Percentiles rank a stretch among this genome's conserved stretches.
phyloP scores from a whole-genome alignment of 2,888 invertebrate genomes.

The Agonopterix heracliana region DNA sequence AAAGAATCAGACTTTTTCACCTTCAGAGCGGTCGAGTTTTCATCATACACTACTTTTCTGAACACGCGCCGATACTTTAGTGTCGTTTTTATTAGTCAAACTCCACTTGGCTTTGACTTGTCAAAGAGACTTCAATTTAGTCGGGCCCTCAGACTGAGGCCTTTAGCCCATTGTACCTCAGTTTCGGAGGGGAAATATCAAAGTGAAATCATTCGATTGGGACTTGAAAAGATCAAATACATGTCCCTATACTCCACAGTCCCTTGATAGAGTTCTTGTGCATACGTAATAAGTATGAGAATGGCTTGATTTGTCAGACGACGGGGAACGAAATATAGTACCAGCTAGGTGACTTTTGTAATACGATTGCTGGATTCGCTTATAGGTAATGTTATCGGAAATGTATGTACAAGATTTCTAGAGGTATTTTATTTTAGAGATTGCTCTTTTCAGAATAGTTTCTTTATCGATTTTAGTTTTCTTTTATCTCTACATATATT shows the following conservation, averaged over 20 bases:
- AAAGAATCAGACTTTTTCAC: no score
- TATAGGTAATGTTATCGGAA: not conserved
- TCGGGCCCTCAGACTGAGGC: conserved; percentile 29
- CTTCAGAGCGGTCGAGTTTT: no score
- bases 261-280: no score
- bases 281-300: no score
- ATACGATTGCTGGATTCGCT: conserved; percentile 4
- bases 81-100: conserved; percentile 19
- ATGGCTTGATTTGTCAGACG: no score
- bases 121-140: conserved; percentile 36
- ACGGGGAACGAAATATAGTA: conserved; percentile 24
- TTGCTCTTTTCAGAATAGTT: no score
- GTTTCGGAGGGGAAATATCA: conserved; percentile 54
- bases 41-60: no score
- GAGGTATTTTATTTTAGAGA: no score
- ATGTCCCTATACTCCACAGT: conserved; percentile 23
- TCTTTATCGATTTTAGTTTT: no score
- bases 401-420: not conserved
- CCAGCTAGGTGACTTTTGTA: conserved; percentile 38
- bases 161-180: conserved; percentile 45
- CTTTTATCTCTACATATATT: no score
- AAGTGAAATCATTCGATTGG: conserved; percentile 59
- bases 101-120: conserved; percentile 44
- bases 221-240: conserved; percentile 70
- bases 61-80: conserved; percentile 7